Conservation (phyloP, 2,797 vertebrate species). For the Furcifer pardalis region DNA sequence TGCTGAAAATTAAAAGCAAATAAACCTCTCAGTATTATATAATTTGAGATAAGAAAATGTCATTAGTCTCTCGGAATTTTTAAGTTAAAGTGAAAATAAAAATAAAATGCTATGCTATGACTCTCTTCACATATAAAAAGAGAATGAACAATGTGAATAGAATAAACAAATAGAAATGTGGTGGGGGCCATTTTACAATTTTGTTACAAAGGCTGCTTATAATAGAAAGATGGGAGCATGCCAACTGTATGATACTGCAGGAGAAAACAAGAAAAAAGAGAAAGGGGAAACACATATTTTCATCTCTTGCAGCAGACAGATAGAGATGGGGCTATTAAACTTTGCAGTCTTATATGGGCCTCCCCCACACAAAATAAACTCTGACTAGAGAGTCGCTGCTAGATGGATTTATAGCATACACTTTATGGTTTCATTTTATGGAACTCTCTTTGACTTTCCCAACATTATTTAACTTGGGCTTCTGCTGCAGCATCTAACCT, state of each 20-base stretch:
- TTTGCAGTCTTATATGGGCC: conserved; percentile 54
- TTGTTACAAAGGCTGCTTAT: conserved; percentile 16
- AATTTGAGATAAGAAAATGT: background rate
- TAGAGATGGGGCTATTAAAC: conserved; percentile 62
- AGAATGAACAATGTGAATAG: background rate
- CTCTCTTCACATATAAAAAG: background rate
- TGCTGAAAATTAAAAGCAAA: too few relatives aligned
- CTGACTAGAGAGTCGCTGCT: conserved; percentile 25
- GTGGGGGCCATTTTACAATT: background rate
- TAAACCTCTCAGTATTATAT: background rate
- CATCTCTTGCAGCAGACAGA: conserved; percentile 64
- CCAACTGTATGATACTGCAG: conserved; percentile 12
- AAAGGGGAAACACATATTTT: conserved; percentile 51
- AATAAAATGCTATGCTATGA: background rate
- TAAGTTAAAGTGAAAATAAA: background rate
- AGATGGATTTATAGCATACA: conserved; percentile 59
- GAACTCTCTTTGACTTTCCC: conserved; percentile 46
- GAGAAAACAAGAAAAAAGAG: conserved; percentile 55
- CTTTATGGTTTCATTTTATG: conserved; percentile 40
- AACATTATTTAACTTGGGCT: conserved; percentile 45
- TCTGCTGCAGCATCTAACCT: conserved; percentile 52
- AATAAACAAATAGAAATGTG: background rate
- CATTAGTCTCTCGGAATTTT: background rate
- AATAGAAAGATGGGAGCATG: conserved; percentile 4
- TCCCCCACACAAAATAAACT: conserved; percentile 52